Conservation (phyloP, 2,797 vertebrate genomes). For the Sciurus vulgaris region DNA sequence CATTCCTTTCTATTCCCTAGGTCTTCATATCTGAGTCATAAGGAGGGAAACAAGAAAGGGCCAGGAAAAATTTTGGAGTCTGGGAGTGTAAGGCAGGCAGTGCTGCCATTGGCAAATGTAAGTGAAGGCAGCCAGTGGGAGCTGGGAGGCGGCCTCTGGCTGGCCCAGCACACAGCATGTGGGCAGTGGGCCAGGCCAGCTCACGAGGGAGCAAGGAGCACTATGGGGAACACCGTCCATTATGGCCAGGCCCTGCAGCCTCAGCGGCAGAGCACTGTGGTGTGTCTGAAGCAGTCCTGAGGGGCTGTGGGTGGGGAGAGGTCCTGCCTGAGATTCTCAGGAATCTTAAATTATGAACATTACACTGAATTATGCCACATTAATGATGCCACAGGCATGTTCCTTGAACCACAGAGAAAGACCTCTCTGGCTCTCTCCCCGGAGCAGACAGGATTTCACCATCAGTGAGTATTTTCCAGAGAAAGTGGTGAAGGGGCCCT, state of each 20-base stretch:
- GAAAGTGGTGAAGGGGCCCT: background rate
- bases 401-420: background rate
- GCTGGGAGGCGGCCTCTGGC: background rate
- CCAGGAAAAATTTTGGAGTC: background rate
- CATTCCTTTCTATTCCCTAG: background rate
- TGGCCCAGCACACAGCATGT: background rate
- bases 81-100: background rate
- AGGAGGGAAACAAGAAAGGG: background rate
- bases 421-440: background rate
- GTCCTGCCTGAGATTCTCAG: background rate
- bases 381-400: background rate
- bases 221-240: accelerated
- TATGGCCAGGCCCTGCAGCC: background rate
- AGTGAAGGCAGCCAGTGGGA: background rate
- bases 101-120: background rate
- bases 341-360: background rate
- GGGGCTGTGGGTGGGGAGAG: background rate
- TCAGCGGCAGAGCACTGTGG: background rate
- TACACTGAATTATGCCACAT: background rate
- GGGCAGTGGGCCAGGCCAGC: background rate
- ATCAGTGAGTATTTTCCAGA: background rate
- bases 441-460: no score
- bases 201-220: background rate
- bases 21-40: background rate
- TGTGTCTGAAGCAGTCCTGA: background rate